A percentile compares a stretch with the other conserved stretches of the same genome.
These are phyloP conservation scores for Galeopterus variegatus DNA, from an alignment of 2,113 vertebrate species.

Conservation along the genomic window DNA sequence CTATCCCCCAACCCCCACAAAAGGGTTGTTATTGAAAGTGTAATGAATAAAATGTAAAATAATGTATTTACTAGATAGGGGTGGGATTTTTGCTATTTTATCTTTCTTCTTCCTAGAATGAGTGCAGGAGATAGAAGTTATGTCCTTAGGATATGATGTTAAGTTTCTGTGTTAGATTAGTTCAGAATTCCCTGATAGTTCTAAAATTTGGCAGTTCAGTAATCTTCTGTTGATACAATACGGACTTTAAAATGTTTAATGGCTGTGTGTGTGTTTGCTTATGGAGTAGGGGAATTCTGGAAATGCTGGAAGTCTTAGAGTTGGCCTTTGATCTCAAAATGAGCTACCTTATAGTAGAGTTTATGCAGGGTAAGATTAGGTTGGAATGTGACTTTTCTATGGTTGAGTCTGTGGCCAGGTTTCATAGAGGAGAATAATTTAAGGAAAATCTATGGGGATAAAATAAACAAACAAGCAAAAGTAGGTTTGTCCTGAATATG, in stretches of 20 bases:
- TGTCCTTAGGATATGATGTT: not conserved
- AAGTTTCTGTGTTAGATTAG: not conserved
- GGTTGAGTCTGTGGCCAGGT: not conserved
- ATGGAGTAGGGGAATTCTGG: not conserved
- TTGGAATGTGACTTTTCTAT: not conserved
- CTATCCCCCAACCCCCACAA: not conserved
- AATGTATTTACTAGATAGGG: not conserved
- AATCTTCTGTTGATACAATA: not conserved
- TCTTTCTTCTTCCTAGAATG: not conserved
- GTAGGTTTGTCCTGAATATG: not conserved
- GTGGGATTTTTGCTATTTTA: not conserved
- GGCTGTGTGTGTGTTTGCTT: not conserved
- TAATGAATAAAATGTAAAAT: not conserved
- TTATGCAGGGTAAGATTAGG: not conserved
- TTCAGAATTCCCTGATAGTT: not conserved
- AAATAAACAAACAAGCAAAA: not conserved
- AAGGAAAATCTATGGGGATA: not conserved
- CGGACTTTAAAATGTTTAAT: conserved; percentile 13
- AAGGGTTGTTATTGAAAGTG: not conserved
- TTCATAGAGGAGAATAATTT: not conserved
- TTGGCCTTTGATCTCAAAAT: not conserved
- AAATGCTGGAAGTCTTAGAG: not conserved
- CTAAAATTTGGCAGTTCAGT: not conserved
- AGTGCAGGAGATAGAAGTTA: not conserved
- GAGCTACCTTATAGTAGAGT: not conserved